Conservation (phyloP, 2,797 vertebrate genomes). For the Poeciliopsis gracilis region DNA sequence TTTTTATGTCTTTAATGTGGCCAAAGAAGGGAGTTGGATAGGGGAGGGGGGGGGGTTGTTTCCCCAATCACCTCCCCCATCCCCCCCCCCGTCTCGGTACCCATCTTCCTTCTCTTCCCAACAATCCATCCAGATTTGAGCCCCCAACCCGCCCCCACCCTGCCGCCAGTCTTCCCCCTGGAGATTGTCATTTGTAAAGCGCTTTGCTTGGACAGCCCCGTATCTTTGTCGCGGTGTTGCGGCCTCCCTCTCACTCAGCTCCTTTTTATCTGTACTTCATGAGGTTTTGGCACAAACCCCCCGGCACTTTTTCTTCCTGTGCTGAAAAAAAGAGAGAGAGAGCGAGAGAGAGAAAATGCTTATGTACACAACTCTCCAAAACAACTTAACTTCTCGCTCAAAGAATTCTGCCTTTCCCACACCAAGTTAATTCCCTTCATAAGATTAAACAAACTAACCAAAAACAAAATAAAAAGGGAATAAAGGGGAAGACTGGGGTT, state of each 20-base stretch:
- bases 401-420: constrained; percentile 81
- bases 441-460: constrained; percentile 81
- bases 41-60: constrained; percentile 75
- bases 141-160: constrained; percentile 15
- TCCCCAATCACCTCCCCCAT: constrained; percentile 72
- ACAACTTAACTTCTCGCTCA: constrained; percentile 77
- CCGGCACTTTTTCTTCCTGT: constrained; percentile 70
- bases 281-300: constrained; percentile 81
- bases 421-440: constrained; percentile 80
- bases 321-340: constrained; percentile 28
- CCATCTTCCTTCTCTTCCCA: constrained; percentile 68
- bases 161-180: constrained; percentile 52
- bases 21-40: constrained; percentile 54
- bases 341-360: constrained; percentile 11
- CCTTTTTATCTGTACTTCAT: constrained; percentile 78
- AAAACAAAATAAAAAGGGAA: constrained; percentile 67
- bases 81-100: constrained; percentile 60
- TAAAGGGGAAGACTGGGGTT: constrained; percentile 53
- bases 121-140: constrained; percentile 71
- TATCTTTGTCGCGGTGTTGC: constrained; percentile 81
- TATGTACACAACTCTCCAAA: constrained; percentile 72
- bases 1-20: constrained; percentile 89
- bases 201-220: constrained; percentile 77
- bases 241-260: constrained; percentile 75
- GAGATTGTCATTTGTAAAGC: constrained; percentile 82